phyloP scores from a whole-genome alignment of 2,113 vertebrate genomes.

The Dicrurus megarhynchus region DNA sequence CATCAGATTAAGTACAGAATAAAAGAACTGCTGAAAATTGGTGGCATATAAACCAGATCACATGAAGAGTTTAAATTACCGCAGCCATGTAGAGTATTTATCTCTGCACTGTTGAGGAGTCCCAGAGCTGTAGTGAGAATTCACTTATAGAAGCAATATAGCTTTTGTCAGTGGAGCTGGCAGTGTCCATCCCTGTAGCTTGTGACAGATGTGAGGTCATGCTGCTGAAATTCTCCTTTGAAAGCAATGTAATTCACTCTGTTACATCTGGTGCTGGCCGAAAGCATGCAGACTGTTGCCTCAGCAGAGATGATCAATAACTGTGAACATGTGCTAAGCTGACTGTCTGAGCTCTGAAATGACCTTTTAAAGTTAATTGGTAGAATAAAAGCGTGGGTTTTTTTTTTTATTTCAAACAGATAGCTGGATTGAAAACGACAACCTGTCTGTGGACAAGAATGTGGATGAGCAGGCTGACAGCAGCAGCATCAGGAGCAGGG shows the following conservation, averaged over 20 bases:
- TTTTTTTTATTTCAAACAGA: slow-evolving; percentile 70
- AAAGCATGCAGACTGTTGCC: background rate
- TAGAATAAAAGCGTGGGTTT: background rate
- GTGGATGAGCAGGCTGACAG: slow-evolving; percentile 88
- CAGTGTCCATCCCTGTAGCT: background rate
- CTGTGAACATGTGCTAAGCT: background rate
- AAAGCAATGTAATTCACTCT: background rate
- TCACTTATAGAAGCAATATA: background rate
- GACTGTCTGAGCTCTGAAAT: background rate
- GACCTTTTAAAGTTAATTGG: background rate
- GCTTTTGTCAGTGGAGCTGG: background rate
- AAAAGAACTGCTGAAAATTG: background rate
- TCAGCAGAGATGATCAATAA: background rate
- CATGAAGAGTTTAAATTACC: background rate
- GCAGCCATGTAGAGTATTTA: background rate
- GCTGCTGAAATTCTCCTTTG: background rate
- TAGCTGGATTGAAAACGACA: slow-evolving; percentile 94
- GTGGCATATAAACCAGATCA: background rate
- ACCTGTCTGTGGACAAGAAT: slow-evolving; percentile 87
- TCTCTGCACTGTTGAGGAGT: background rate
- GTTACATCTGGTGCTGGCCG: background rate
- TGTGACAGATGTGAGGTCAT: background rate
- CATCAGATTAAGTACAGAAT: background rate
- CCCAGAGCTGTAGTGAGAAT: background rate
- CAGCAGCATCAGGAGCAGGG: slow-evolving; percentile 85